These are phyloP conservation scores for Dromius quadrimaculatus DNA, from an alignment of 2,888 invertebrate species.

Conservation along the genomic window DNA sequence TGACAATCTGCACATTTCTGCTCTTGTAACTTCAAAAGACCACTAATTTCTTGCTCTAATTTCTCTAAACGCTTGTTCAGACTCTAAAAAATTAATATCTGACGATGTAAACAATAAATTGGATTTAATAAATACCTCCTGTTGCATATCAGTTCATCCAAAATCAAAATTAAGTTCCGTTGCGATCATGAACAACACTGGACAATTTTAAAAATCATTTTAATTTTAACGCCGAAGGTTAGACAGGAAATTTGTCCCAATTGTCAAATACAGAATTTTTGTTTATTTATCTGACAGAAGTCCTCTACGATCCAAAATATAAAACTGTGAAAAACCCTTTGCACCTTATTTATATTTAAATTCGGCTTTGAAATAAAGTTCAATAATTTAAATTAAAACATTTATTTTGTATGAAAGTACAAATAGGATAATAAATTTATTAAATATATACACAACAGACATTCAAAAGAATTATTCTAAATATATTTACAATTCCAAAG, in stretches of 20 bases:
- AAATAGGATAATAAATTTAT: conserved; percentile 40
- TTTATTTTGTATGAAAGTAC: conserved; percentile 41
- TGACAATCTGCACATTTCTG: conserved; percentile 26
- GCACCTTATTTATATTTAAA: no score
- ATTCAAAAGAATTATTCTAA: background rate
- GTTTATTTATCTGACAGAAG: background rate
- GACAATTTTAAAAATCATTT: conserved; percentile 25
- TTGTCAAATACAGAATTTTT: conserved; percentile 10
- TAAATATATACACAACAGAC: conserved; percentile 38
- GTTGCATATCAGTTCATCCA: conserved; percentile 3
- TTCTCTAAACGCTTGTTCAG: conserved; percentile 29
- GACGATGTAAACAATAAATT: background rate
- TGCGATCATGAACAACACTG: background rate
- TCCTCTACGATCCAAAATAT: background rate
- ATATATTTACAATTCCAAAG: conserved; percentile 1
- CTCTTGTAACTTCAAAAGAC: conserved; percentile 20
- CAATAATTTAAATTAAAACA: conserved; percentile 24
- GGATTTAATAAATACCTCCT: background rate
- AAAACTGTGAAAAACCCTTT: background rate
- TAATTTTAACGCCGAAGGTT: conserved; percentile 4
- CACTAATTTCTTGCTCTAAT: conserved; percentile 33
- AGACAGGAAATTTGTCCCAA: conserved; percentile 16
- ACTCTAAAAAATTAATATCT: background rate
- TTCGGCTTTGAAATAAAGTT: background rate
- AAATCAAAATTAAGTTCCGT: background rate